A percentile compares a stretch with the other conserved stretches of the same genome.
phyloP scores from a whole-genome alignment of 2,113 vertebrate genomes.

The Mormyrus iriodes region DNA sequence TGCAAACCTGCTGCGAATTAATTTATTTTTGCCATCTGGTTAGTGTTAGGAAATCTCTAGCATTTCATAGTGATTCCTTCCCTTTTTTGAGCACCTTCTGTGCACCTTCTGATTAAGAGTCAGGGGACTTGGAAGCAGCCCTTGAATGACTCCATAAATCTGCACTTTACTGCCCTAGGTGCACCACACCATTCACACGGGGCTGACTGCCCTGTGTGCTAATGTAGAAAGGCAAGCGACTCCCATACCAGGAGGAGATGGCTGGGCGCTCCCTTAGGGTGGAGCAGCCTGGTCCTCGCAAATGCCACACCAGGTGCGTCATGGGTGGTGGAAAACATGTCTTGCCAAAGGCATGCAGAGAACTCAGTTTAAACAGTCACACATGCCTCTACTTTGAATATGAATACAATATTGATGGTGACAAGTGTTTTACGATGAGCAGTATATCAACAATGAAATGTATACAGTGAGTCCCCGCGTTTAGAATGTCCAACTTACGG shows the following conservation, averaged over 20 bases:
- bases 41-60: slow-evolving; percentile 25
- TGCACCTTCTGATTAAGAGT: slow-evolving; percentile 16
- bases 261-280: background rate
- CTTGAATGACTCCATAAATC: slow-evolving; percentile 12
- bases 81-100: slow-evolving; percentile 23
- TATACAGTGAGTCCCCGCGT: background rate
- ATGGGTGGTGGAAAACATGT: background rate
- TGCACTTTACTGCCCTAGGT: slow-evolving; percentile 21
- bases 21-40: slow-evolving; percentile 36
- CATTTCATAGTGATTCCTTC: slow-evolving; percentile 30
- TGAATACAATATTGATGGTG: background rate
- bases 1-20: slow-evolving; percentile 36
- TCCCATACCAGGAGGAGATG: background rate
- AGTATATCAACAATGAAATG: background rate
- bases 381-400: background rate
- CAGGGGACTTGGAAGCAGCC: slow-evolving; percentile 15
- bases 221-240: background rate
- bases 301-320: background rate
- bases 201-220: background rate
- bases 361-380: background rate
- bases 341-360: background rate
- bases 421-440: background rate
- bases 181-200: slow-evolving; percentile 13
- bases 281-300: background rate
- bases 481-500: background rate